Percentiles rank a stretch among this genome's conserved stretches.
phyloP scores from a whole-genome alignment of 2,113 vertebrate species.

The Stegostoma tigrinum region DNA sequence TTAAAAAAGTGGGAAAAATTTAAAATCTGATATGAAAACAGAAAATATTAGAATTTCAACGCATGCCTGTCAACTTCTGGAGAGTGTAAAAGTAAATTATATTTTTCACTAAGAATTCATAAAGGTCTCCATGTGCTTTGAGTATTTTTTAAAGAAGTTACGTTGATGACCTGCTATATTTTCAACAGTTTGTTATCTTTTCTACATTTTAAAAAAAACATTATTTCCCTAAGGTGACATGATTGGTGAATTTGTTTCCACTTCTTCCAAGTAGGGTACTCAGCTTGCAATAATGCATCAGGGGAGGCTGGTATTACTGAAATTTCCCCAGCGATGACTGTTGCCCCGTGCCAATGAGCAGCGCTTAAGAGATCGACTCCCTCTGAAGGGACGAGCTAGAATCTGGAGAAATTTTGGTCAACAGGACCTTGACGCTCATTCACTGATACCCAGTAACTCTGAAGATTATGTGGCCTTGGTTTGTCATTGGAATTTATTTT shows the following conservation, averaged over 20 bases:
- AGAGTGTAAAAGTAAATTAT: too few relatives aligned
- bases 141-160: background rate
- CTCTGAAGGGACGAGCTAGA: background rate
- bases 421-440: conserved; percentile 26
- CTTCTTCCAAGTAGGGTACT: background rate
- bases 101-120: background rate
- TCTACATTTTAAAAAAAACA: background rate
- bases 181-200: background rate
- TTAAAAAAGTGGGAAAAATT: background rate
- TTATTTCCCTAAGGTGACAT: background rate
- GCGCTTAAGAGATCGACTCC: background rate
- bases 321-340: background rate
- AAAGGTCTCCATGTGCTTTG: background rate
- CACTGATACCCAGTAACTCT: background rate
- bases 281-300: background rate
- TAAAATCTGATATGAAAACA: background rate
- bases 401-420: background rate
- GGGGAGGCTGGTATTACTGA: background rate
- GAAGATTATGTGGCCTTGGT: background rate
- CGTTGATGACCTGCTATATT: background rate
- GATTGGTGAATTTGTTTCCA: background rate
- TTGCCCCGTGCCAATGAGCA: too few relatives aligned
- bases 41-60: background rate
- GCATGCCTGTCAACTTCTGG: background rate
- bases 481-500: background rate